Evolutionary conservation across 1,140 invertebrate genomes (phyloP).

Genomic region (Pseudomyrmex cubaensis): DNA sequence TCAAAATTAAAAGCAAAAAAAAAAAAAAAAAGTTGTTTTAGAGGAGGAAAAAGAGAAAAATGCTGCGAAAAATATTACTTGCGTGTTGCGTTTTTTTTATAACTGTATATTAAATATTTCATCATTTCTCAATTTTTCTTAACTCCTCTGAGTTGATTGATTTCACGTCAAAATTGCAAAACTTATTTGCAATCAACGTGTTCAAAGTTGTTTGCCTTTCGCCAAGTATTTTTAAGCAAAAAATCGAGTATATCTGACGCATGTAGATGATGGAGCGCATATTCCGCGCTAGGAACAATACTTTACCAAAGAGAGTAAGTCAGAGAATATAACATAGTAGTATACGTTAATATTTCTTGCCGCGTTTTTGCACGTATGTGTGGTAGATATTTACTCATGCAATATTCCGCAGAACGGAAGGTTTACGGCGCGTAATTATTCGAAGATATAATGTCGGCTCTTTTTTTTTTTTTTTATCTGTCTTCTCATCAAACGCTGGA

Average conservation of each 20-base stretch:
- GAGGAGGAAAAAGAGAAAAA: too few species aligned
- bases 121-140: too few species aligned
- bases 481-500: neutral
- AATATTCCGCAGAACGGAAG: slow-evolving; percentile 17
- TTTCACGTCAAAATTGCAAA: too few species aligned
- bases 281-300: slow-evolving; percentile 10
- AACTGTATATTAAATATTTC: too few species aligned
- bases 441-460: slow-evolving; percentile 1
- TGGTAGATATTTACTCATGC: neutral
- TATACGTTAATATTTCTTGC: neutral
- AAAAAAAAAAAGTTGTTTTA: too few species aligned
- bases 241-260: neutral
- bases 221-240: neutral
- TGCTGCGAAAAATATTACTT: too few species aligned
- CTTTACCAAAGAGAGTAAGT: slow-evolving; percentile 33
- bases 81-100: too few species aligned
- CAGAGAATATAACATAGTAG: neutral
- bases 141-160: too few species aligned
- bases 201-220: neutral
- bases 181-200: too few species aligned
- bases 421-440: slow-evolving; percentile 35
- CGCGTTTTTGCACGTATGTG: neutral
- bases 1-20: neutral
- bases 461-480: neutral
- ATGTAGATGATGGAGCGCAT: neutral